Percentiles rank a stretch among this genome's conserved stretches.
These are phyloP conservation scores for Platygyra sinensis DNA, from an alignment of 64 coral and sea anemone species.

Conservation along the genomic window DNA sequence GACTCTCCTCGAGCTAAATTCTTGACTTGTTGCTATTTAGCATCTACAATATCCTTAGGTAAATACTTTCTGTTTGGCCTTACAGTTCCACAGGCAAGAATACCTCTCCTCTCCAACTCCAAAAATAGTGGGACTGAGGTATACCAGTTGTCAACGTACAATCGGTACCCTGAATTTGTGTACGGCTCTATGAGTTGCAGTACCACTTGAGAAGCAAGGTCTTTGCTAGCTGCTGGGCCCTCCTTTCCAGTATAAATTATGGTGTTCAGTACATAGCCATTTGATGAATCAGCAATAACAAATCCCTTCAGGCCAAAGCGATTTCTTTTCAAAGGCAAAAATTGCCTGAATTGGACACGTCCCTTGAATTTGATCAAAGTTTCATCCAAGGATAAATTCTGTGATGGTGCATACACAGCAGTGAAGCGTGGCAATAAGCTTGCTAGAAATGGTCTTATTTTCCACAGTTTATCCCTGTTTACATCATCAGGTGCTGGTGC, in stretches of 20 bases:
- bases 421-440: not conserved
- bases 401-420: conserved; percentile 20
- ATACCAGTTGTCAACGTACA: conserved; percentile 58
- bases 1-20: conserved; percentile 18
- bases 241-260: conserved; percentile 49
- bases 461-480: conserved; percentile 24
- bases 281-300: conserved; percentile 1
- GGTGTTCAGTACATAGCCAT: conserved; percentile 36
- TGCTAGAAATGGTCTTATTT: conserved; percentile 15
- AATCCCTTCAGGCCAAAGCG: conserved; percentile 22
- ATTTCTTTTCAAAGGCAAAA: conserved; percentile 40
- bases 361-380: conserved; percentile 2
- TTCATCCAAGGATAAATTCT: conserved; percentile 18
- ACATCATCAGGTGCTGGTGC: conserved; percentile 24
- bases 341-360: not conserved
- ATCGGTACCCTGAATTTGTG: conserved; percentile 8
- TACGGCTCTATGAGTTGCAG: conserved; percentile 1
- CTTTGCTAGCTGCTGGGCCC: conserved; percentile 34
- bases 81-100: conserved; percentile 41
- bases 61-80: conserved; percentile 38
- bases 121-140: conserved; percentile 37
- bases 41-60: conserved; percentile 39
- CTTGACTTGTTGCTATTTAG: not conserved
- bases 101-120: conserved; percentile 27
- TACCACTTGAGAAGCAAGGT: conserved; percentile 23